Conservation (phyloP, 1,140 invertebrate species). For the Drosophila ficusphila region DNA sequence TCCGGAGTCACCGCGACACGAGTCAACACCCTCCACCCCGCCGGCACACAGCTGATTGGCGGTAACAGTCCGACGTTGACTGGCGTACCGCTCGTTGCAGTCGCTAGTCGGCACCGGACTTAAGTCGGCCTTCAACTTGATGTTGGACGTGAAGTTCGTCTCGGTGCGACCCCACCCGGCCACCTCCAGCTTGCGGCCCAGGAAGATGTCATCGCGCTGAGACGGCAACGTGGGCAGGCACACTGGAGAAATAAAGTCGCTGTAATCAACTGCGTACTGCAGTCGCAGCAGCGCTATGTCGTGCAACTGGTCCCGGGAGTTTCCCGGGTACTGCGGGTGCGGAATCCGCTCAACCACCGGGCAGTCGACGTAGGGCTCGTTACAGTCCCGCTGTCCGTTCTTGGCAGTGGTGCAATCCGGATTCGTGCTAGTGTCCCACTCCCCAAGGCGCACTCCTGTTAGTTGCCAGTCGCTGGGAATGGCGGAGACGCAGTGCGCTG, state of each 20-base stretch:
- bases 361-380: conserved; percentile 85
- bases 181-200: conserved; percentile 86
- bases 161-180: conserved; percentile 94
- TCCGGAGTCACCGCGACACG: conserved; percentile 86
- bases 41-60: conserved; percentile 87
- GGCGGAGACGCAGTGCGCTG: conserved; percentile 91
- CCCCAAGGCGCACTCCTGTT: conserved; percentile 86
- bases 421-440: conserved; percentile 86
- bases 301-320: conserved; percentile 85
- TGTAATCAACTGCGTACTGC: conserved; percentile 85
- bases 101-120: conserved; percentile 25
- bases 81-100: conserved; percentile 54
- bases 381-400: conserved; percentile 73
- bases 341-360: conserved; percentile 86
- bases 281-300: conserved; percentile 90
- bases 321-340: conserved; percentile 87
- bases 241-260: conserved; percentile 88
- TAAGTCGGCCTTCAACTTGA: conserved; percentile 64
- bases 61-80: conserved; percentile 48
- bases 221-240: conserved; percentile 87
- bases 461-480: conserved; percentile 72
- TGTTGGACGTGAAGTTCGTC: conserved; percentile 73
- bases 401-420: conserved; percentile 85
- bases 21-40: conserved; percentile 87
- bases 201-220: conserved; percentile 81